Conservation (phyloP, 2,113 vertebrate species). For the Xenus cinereus region DNA sequence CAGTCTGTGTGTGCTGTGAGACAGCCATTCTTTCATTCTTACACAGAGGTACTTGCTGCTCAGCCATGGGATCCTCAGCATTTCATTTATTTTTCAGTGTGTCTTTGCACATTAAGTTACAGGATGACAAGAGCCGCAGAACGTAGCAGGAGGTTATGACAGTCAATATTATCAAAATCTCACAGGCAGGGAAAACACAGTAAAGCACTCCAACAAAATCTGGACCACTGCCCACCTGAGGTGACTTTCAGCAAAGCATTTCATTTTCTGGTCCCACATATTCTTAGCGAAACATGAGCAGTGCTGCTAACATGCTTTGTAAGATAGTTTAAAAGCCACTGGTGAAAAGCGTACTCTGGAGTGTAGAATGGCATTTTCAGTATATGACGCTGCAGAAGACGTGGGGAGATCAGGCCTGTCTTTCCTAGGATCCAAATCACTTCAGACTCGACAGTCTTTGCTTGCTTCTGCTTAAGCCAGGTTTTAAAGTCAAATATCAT, state of each 20-base stretch:
- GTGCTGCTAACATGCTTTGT: neutral
- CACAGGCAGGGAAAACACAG: neutral
- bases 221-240: neutral
- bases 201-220: neutral
- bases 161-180: neutral
- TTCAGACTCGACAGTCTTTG: neutral
- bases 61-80: neutral
- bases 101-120: neutral
- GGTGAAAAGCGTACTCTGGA: neutral
- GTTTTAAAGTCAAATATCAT: neutral
- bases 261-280: neutral
- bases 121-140: neutral
- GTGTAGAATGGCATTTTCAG: neutral
- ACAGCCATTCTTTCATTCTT: neutral
- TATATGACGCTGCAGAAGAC: neutral
- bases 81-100: neutral
- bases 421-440: neutral
- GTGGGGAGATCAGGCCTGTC: neutral
- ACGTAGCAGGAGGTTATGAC: neutral
- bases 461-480: neutral
- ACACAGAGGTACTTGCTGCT: neutral
- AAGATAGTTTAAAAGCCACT: neutral
- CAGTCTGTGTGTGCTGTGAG: neutral
- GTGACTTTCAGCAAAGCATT: neutral
- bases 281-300: neutral